Conservation (phyloP, 37 sponge, comb jelly and placozoan genomes). For the Oscarella lobularis region DNA sequence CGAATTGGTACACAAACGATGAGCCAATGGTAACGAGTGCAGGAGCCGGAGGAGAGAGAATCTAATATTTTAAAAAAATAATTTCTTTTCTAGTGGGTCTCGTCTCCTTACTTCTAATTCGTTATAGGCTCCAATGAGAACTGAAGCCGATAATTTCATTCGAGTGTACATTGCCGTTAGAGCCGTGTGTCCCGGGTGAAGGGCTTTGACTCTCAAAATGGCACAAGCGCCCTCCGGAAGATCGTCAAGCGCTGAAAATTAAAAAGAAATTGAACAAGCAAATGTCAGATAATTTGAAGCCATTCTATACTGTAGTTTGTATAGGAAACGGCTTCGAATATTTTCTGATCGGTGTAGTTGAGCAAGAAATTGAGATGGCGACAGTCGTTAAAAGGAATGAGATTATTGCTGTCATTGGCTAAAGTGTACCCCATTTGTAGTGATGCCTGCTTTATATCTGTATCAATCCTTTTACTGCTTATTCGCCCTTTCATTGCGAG, state of each 20-base stretch:
- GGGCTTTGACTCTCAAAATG: neutral
- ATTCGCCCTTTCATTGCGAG: constrained; percentile 19
- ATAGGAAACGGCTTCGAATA: constrained; percentile 26
- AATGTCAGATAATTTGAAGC: neutral
- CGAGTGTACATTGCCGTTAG: neutral
- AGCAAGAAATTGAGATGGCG: neutral
- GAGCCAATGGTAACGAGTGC: constrained; percentile 67
- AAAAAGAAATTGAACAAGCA: neutral
- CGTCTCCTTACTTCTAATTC: constrained; percentile 22
- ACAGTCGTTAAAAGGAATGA: constrained; percentile 36
- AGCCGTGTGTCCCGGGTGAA: neutral
- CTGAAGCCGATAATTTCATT: constrained; percentile 23
- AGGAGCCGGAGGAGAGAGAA: constrained; percentile 36
- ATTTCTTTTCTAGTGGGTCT: too few species aligned
- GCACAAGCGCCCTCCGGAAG: neutral
- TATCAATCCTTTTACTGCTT: too few species aligned
- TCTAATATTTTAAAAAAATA: too few species aligned
- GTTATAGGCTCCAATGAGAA: constrained; percentile 66
- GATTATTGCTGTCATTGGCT: neutral
- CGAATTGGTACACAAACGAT: constrained; percentile 45
- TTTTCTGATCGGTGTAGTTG: constrained; percentile 11
- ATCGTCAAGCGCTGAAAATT: neutral
- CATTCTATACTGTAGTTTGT: neutral
- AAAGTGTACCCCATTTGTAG: too few species aligned
- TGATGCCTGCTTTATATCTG: too few species aligned